phyloP scores from a whole-genome alignment of 2,113 vertebrate genomes.

The Cervus canadensis region DNA sequence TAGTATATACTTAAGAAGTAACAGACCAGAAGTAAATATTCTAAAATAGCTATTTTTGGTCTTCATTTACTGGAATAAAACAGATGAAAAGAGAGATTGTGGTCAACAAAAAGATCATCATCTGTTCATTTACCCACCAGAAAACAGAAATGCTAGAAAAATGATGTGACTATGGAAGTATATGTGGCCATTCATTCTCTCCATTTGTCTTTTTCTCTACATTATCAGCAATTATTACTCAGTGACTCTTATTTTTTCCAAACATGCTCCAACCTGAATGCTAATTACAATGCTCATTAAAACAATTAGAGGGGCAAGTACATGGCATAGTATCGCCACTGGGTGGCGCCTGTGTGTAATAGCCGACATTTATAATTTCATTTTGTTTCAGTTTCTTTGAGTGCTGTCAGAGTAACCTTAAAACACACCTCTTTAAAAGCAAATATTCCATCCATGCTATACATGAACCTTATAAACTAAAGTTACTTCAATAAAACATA shows the following conservation, averaged over 20 bases:
- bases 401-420: not conserved
- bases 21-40: not conserved
- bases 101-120: not conserved
- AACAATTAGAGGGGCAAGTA: not conserved
- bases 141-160: not conserved
- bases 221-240: not conserved
- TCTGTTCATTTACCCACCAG: not conserved
- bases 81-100: not conserved
- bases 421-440: not conserved
- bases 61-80: not conserved
- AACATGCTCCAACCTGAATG: not conserved
- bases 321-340: not conserved
- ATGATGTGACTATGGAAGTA: not conserved
- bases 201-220: not conserved
- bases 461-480: not conserved
- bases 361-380: not conserved
- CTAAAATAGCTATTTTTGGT: not conserved
- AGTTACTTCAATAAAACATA: not conserved
- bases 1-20: not conserved
- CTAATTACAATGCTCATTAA: not conserved
- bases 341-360: not conserved
- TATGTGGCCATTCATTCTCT: not conserved
- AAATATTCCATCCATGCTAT: not conserved
- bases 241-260: not conserved
- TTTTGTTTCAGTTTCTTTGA: conserved; percentile 18